Conservation (phyloP, 2,797 vertebrate genomes). For the Siniperca obscura region DNA sequence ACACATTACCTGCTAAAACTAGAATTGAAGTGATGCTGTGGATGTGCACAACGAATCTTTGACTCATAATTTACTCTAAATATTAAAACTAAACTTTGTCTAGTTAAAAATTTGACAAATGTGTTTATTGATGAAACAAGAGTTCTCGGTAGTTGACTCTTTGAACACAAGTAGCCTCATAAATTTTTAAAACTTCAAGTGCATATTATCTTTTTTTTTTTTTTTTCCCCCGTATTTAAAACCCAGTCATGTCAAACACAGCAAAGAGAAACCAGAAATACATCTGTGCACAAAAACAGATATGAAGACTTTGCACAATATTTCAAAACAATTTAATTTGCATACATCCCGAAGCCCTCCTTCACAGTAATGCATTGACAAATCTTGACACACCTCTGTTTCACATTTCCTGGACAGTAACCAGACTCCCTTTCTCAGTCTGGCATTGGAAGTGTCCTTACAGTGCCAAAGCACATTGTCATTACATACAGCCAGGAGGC, state of each 20-base stretch:
- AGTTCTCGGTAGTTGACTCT: not conserved
- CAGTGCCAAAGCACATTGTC: not conserved
- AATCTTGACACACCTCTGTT: not conserved
- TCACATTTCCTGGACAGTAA: not conserved
- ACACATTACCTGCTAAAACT: not conserved
- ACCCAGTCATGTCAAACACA: not conserved
- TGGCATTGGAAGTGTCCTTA: not conserved
- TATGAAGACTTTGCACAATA: not conserved
- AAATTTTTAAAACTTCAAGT: too few relatives aligned
- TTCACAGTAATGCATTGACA: not conserved
- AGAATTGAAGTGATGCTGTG: not conserved
- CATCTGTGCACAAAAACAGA: not conserved
- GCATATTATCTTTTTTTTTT: too few relatives aligned
- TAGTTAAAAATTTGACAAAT: not conserved
- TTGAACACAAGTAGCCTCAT: not conserved
- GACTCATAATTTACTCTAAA: not conserved
- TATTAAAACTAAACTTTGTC: not conserved
- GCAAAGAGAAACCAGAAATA: not conserved
- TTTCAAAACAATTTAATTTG: not conserved
- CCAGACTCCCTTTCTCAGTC: not conserved
- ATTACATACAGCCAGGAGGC: not conserved
- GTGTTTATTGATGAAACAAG: not conserved
- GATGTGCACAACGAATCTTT: too few relatives aligned
- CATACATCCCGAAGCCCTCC: not conserved
- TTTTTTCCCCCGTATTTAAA: not conserved